Evolutionary conservation across 2,797 vertebrate species (phyloP).

Genomic region (Cheirogaleus major): DNA sequence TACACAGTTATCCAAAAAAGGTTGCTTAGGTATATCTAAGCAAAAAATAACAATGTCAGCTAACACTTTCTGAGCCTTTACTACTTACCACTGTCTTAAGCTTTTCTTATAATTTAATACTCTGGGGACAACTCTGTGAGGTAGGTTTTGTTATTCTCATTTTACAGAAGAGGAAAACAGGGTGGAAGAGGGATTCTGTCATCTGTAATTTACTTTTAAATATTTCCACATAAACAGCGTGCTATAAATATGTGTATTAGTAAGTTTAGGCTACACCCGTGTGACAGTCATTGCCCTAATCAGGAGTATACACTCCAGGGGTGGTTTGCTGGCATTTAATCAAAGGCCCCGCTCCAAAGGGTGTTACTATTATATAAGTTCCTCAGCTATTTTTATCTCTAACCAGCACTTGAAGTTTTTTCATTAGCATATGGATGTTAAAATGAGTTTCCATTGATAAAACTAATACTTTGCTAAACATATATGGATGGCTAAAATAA

Average conservation of each 20-base stretch:
- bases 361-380: background rate
- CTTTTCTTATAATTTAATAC: background rate
- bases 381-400: constrained; percentile 45
- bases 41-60: background rate
- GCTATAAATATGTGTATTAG: background rate
- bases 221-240: background rate
- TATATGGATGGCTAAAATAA: background rate
- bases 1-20: background rate
- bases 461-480: background rate
- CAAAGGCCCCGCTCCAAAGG: background rate
- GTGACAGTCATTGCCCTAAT: background rate
- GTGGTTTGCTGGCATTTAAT: constrained; percentile 7
- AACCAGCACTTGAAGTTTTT: constrained; percentile 5
- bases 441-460: background rate
- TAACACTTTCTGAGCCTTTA: background rate
- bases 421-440: background rate
- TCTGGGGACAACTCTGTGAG: background rate
- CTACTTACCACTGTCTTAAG: background rate
- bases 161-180: background rate
- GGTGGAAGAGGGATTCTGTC: background rate
- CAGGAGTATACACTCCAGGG: background rate
- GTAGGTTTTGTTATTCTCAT: background rate
- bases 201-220: background rate
- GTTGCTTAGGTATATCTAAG: background rate
- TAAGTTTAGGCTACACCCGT: background rate